Percentiles rank a stretch among this genome's conserved stretches.
phyloP scores from a whole-genome alignment of 2,113 vertebrate species.

The Chionomys nivalis region DNA sequence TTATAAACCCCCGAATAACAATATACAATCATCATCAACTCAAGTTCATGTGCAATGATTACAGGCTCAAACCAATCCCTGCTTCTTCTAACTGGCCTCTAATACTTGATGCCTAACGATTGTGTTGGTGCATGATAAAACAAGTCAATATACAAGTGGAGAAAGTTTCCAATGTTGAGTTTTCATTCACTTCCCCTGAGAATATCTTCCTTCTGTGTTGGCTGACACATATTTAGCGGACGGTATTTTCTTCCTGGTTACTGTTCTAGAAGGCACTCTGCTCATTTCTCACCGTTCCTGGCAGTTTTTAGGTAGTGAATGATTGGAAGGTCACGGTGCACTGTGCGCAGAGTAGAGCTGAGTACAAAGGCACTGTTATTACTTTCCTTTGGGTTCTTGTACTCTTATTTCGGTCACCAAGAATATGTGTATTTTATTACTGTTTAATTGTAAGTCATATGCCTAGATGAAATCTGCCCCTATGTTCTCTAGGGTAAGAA shows the following conservation, averaged over 20 bases:
- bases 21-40: neutral
- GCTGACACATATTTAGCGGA: neutral
- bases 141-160: neutral
- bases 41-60: neutral
- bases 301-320: neutral
- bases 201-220: neutral
- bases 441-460: slow-evolving; percentile 56
- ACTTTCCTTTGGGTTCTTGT: slow-evolving; percentile 30
- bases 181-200: neutral
- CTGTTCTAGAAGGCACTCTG: neutral
- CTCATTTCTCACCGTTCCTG: neutral
- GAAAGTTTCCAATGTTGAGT: neutral
- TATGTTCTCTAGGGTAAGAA: slow-evolving; percentile 54
- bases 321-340: neutral
- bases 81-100: neutral
- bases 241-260: neutral
- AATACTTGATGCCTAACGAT: neutral
- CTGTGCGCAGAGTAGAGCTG: neutral
- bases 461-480: slow-evolving; percentile 47
- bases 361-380: neutral
- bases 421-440: neutral
- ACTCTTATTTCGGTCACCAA: neutral
- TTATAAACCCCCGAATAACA: neutral
- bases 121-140: neutral
- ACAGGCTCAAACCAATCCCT: neutral